These are phyloP conservation scores for Neofelis nebulosa DNA, from an alignment of 2,113 vertebrate genomes.

Conservation along the genomic window DNA sequence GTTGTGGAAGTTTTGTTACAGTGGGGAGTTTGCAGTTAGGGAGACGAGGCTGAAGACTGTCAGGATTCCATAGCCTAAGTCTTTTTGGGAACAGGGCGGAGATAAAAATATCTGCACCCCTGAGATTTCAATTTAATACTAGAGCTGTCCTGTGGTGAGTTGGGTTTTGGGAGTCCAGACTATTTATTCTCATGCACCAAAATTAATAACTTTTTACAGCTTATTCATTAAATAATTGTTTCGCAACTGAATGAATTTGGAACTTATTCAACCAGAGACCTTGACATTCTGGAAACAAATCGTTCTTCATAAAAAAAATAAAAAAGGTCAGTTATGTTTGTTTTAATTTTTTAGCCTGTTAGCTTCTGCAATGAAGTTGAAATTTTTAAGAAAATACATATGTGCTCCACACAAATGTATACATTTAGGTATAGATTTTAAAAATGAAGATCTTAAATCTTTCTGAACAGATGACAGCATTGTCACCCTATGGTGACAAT, in stretches of 20 bases:
- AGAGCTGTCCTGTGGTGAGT: neutral
- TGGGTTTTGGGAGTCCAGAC: neutral
- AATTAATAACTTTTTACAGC: neutral
- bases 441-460: neutral
- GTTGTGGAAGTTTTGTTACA: neutral
- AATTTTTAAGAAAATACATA: neutral
- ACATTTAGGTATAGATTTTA: neutral
- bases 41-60: neutral
- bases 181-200: neutral
- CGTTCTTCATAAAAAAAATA: neutral
- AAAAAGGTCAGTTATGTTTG: neutral
- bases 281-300: slow-evolving; percentile 18
- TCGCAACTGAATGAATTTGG: neutral
- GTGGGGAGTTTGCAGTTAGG: neutral
- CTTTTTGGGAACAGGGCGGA: neutral
- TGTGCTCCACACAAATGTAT: neutral
- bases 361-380: neutral
- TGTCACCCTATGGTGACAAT: neutral
- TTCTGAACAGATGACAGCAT: neutral
- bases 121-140: neutral
- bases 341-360: neutral
- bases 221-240: slow-evolving; percentile 16
- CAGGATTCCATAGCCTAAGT: neutral
- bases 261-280: slow-evolving; percentile 5
- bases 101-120: neutral